Evolutionary conservation across 2,797 vertebrate species (phyloP).

Genomic region (Myiotriccus ornatus): DNA sequence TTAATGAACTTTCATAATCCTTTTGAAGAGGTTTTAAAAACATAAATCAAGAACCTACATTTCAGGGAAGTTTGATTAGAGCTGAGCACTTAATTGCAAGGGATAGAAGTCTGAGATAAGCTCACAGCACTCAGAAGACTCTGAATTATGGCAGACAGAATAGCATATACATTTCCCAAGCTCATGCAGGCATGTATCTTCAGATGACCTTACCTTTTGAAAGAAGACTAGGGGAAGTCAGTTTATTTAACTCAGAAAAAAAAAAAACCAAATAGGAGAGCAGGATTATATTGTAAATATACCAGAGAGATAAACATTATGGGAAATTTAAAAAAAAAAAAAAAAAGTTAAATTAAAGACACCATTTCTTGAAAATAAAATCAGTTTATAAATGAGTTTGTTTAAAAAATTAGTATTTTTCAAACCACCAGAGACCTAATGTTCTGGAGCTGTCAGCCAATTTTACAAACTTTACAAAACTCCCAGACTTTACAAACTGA

Average conservation of each 20-base stretch:
- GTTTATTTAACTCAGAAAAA: neutral
- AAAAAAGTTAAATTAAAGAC: neutral
- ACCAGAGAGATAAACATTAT: neutral
- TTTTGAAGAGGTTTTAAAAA: slow-evolving; percentile 26
- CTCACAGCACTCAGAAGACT: neutral
- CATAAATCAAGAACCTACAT: neutral
- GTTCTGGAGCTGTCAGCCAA: neutral
- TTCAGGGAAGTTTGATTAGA: slow-evolving; percentile 1
- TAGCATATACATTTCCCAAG: neutral
- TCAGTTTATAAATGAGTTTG: neutral
- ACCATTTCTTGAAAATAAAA: neutral
- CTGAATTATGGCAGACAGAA: neutral
- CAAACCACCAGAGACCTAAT: neutral
- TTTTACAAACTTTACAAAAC: neutral
- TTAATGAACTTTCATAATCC: neutral
- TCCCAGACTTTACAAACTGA: neutral
- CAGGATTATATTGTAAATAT: neutral
- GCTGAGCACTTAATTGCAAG: neutral
- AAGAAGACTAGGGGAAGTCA: neutral
- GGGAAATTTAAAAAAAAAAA: neutral
- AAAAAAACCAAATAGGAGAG: neutral
- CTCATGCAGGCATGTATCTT: neutral
- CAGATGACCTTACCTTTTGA: neutral
- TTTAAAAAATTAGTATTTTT: neutral
- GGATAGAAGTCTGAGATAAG: neutral